Evolutionary conservation across 2,113 vertebrate genomes (phyloP), one percentile per base, ranked within the genome.

Genomic region (Willisornis vidua): DNA sequence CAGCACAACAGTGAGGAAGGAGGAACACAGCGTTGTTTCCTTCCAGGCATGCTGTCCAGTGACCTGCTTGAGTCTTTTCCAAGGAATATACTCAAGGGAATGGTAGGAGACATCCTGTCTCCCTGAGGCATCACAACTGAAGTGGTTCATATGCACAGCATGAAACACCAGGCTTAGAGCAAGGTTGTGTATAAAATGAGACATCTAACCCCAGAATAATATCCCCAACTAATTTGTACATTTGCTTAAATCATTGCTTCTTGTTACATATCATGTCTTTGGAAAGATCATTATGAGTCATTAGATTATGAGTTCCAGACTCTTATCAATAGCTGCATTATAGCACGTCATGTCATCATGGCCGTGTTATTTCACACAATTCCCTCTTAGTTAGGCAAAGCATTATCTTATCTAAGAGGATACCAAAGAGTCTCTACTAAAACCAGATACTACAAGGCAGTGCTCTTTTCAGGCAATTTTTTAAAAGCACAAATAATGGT

Each of bases 341-440:
- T 74, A 83, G 43, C 29, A 76, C 18, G 19, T 74, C 24, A 28
- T 81, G 86, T 89, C 72, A 89, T 92, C 88, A 84, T 75, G 45
- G 29, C 76, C 45, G 12, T 63, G 54, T 57, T 93, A 95, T 90
- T 88, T 93, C 70, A 95, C 65, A 87, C 71, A 89, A 74, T 84
- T 93, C 41, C 45, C 48, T 37, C 18, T 19, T 37, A 49, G 46
- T 61, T 68, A 92, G n/a, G 26, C 57, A 94, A 80, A 88, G 31
- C 19, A 49, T 59, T 92, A 70, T 85, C 77, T 95, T 97, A 95
- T 84, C 90, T 81, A 35, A 77, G 48, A 94, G 66, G 65, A 86
- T 63, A 75, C 45, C 67, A 76, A 82, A 25, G 49, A 74, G 59
- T 52, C 63, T 55, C 19, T 84, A n/a, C 71, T 90, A n/a, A 83